Evolutionary conservation across 2,113 vertebrate genomes (phyloP), one percentile per base, ranked within the genome.

Genomic region (Myiozetetes cayanensis): DNA sequence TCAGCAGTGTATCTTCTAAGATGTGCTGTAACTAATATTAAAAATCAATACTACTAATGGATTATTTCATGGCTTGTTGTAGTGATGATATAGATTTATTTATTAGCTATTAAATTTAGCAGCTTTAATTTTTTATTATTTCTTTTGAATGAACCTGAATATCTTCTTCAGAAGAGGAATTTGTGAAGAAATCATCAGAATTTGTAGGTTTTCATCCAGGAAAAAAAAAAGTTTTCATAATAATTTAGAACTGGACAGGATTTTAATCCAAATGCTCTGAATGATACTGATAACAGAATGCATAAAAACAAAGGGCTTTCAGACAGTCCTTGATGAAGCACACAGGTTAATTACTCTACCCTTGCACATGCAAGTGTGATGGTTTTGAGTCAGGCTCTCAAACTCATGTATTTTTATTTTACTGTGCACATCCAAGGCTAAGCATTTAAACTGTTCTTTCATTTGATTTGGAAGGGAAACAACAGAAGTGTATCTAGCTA

Each of bases 161-260:
- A 50, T 25, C 28, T 84, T 81, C 30, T 75, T 77, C 17, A 41
- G n/a, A 35, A 52, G 27, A 76, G 72, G 20, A 82, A 44, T 82
- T 82, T 0, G 13, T 59, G 12, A 65, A 62, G 41, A 71, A 78
- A 13, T 55, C 28, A 59, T 47, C 20, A 85, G 37, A 65, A 73
- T 35, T 73, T 28, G 6, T 22, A 50, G 20, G 3, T 28, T 79
- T 90, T 83, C 14, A 72, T 78, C 22, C 6, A 50, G 39, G 21
- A 7, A 1, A 4, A 4, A 72, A 33, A 9, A 53, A 10, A 0
- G 1, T 8, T 82, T 66, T 49, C 6, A 10, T 73, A 88, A 43
- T 66, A 6, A 19, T 67, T 58, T 28, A 67, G 21, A 55, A 43
- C 66, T 63, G 4, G 37, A 14, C 33, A 73, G 41, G 15, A 10